Evolutionary conservation across 2,113 vertebrate genomes (phyloP).

Genomic region (Istiophorus platypterus): DNA sequence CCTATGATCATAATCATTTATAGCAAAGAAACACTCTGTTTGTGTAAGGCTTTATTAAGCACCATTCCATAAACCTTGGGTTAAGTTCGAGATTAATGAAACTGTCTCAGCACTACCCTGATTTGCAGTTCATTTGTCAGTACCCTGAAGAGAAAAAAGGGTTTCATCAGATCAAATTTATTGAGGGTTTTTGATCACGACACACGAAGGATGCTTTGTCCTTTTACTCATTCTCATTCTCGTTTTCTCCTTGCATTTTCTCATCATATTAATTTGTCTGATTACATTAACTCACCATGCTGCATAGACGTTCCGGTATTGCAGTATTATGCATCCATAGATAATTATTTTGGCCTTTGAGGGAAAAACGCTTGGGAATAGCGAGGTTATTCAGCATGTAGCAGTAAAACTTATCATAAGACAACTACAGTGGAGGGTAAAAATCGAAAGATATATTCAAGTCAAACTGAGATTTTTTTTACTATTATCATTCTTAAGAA

Average conservation of each 20-base stretch:
- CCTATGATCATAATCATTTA: constrained; percentile 67
- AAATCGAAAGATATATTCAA: background rate
- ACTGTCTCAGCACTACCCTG: constrained; percentile 43
- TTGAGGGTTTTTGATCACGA: constrained; percentile 16
- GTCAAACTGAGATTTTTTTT: background rate
- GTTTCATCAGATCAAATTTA: constrained; percentile 41
- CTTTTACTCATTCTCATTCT: background rate
- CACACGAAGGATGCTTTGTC: background rate
- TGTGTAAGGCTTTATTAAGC: constrained; percentile 65
- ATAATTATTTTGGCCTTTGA: background rate
- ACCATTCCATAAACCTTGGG: constrained; percentile 56
- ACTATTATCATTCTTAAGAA: background rate
- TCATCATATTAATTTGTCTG: constrained; percentile 15
- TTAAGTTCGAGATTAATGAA: constrained; percentile 67
- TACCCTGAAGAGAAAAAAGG: constrained; percentile 16
- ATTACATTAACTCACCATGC: background rate
- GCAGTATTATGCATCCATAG: constrained; percentile 14
- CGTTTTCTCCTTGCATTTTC: constrained; percentile 9
- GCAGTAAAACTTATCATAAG: background rate
- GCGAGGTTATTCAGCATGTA: constrained; percentile 4
- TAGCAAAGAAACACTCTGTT: constrained; percentile 57
- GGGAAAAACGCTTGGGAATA: background rate
- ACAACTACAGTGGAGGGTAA: background rate
- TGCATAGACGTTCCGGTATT: background rate
- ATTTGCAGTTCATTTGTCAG: constrained; percentile 57